These are phyloP conservation scores for Pelvicachromis taeniatus DNA, from an alignment of 2,113 vertebrate species.

Conservation along the genomic window DNA sequence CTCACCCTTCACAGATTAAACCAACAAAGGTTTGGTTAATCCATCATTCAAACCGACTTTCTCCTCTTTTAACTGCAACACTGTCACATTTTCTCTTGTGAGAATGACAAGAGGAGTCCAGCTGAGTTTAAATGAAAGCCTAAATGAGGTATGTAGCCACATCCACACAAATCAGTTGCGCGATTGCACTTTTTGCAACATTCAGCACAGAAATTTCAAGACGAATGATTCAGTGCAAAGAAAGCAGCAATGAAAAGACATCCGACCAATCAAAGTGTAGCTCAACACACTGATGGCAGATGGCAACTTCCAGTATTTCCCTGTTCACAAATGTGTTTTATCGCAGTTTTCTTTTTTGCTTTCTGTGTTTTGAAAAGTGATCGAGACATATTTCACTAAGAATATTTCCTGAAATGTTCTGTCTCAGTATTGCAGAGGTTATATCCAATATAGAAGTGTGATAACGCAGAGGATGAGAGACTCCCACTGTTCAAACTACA, in stretches of 20 bases:
- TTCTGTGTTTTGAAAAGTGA: background rate
- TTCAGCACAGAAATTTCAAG: background rate
- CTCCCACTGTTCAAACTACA: background rate
- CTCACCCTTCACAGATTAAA: background rate
- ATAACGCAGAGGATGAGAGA: background rate
- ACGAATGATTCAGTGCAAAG: background rate
- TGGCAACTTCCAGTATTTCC: background rate
- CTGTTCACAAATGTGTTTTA: background rate
- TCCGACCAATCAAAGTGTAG: background rate
- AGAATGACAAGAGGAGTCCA: background rate
- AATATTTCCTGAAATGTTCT: background rate
- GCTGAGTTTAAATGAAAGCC: background rate
- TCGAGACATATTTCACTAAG: background rate
- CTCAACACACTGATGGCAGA: background rate
- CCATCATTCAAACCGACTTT: background rate
- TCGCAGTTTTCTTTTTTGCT: background rate
- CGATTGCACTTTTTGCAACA: background rate
- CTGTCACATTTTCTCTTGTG: background rate
- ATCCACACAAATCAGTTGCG: background rate
- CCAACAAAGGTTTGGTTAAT: background rate
- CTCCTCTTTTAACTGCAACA: background rate
- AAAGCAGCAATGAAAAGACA: background rate
- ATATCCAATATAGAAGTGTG: background rate
- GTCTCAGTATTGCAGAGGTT: background rate
- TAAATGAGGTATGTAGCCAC: background rate